These are phyloP conservation scores for Indicator maculatus DNA, from an alignment of 2,113 vertebrate species.

Conservation along the genomic window DNA sequence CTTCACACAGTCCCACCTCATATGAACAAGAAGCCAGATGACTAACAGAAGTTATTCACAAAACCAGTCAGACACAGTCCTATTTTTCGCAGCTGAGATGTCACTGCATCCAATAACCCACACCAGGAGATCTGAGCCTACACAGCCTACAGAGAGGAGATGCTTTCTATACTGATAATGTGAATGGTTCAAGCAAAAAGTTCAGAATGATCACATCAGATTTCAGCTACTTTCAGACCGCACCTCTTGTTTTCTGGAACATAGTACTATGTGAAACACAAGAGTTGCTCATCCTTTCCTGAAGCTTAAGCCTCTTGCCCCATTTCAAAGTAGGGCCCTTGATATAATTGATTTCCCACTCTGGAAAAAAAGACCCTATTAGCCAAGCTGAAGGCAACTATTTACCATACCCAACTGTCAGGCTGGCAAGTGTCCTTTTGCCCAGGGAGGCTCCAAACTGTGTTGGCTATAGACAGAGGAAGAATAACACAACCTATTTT, in stretches of 20 bases:
- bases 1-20: accelerated
- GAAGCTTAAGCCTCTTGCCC: neutral
- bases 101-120: neutral
- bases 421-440: neutral
- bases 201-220: accelerated
- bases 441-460: neutral
- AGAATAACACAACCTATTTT: slow-evolving; percentile 24
- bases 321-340: neutral
- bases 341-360: neutral
- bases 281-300: neutral
- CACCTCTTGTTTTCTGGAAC: neutral
- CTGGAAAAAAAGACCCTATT: neutral
- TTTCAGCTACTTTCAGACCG: neutral
- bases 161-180: neutral
- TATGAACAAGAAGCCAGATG: neutral
- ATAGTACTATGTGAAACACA: neutral
- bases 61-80: neutral
- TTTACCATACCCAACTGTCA: neutral
- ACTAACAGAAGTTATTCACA: neutral
- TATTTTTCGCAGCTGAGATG: neutral
- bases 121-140: neutral
- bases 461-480: neutral
- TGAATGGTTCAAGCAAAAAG: neutral
- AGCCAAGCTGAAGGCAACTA: neutral
- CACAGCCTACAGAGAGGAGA: neutral